phyloP scores from a whole-genome alignment of 2,797 vertebrate genomes.

The Peromyscus nudipes region DNA sequence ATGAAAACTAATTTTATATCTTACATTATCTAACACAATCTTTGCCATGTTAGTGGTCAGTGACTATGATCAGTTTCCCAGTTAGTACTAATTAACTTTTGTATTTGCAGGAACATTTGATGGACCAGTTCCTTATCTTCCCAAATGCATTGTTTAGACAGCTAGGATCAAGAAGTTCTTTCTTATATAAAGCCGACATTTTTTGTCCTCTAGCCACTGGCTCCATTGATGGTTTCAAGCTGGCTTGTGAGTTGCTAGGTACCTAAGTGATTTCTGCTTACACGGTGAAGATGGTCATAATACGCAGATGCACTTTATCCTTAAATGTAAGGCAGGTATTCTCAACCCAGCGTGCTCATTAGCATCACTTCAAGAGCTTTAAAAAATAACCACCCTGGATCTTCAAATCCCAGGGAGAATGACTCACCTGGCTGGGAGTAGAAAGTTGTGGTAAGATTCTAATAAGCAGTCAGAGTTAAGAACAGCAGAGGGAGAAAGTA shows the following conservation, averaged over 20 bases:
- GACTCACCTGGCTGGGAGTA: slow-evolving; percentile 10
- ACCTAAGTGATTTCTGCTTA: slow-evolving; percentile 36
- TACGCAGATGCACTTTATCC: background rate
- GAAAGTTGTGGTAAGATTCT: slow-evolving; percentile 30
- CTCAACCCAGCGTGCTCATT: background rate
- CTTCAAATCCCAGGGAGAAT: slow-evolving; percentile 4
- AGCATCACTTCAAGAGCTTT: slow-evolving; percentile 31
- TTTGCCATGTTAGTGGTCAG: background rate
- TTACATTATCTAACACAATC: background rate
- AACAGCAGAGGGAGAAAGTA: background rate
- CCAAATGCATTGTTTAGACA: background rate
- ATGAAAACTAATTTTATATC: background rate
- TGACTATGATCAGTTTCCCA: no score
- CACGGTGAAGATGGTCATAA: background rate
- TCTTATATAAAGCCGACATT: background rate
- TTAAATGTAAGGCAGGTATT: slow-evolving; percentile 28
- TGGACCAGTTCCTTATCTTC: background rate
- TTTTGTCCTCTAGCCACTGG: background rate
- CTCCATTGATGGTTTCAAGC: background rate
- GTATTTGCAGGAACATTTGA: background rate
- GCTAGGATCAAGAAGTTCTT: background rate
- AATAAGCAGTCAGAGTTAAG: background rate
- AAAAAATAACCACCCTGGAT: slow-evolving; percentile 33
- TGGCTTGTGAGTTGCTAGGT: background rate
- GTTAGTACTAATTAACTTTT: background rate